Conservation (phyloP, 92 coral and sea anemone genomes). For the Phenganax stokvisi region DNA sequence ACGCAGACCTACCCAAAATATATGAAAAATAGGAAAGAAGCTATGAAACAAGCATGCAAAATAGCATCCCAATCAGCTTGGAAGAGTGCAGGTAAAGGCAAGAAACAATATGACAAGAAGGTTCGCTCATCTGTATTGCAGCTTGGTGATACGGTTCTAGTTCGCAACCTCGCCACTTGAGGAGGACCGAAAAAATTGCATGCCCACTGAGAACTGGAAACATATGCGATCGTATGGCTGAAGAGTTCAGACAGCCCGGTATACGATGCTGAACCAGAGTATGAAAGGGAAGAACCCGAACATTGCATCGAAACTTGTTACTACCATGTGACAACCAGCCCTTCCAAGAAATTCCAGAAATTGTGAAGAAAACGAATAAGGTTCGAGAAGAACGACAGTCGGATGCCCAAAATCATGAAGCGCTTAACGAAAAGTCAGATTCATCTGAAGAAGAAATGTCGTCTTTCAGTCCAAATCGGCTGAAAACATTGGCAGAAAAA, state of each 20-base stretch:
- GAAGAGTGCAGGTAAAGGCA: conserved; percentile 18
- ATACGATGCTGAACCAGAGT: conserved; percentile 31
- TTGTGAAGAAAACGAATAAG: conserved; percentile 7
- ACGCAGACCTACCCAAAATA: too few relatives aligned
- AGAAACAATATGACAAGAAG: conserved; percentile 34
- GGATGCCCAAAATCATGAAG: background rate
- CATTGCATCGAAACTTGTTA: conserved; percentile 33
- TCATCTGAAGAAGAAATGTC: conserved; percentile 8
- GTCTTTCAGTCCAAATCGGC: background rate
- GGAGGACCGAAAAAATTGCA: conserved; percentile 20
- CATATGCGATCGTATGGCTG: conserved; percentile 19
- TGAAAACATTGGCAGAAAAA: background rate
- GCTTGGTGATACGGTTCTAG: conserved; percentile 25
- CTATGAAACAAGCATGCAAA: conserved; percentile 17
- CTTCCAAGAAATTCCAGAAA: conserved; percentile 23
- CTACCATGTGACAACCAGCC: conserved; percentile 40
- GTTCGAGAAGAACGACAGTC: conserved; percentile 4
- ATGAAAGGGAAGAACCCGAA: conserved; percentile 27
- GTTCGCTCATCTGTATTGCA: conserved; percentile 40
- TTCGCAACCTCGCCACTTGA: conserved; percentile 21
- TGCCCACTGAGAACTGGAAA: conserved; percentile 37
- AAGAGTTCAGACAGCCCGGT: conserved; percentile 31
- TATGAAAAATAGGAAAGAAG: conserved; percentile 5
- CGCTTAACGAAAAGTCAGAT: background rate
- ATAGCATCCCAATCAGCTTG: conserved; percentile 17